Evolutionary conservation across 2,113 vertebrate genomes (phyloP).

Genomic region (Columbina picui): DNA sequence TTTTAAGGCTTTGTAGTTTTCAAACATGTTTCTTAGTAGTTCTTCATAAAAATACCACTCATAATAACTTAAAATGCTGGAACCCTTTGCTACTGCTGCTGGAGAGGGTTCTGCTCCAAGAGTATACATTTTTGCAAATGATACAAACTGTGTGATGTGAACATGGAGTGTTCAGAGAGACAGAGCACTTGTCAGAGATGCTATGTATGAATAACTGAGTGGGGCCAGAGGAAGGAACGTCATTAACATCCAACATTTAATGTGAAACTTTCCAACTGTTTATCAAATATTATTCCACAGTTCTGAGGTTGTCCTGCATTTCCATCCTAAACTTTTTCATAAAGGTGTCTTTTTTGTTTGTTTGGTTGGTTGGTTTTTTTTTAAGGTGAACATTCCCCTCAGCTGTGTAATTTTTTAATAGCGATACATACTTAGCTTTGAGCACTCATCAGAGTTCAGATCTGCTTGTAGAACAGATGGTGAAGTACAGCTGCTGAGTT

Average conservation of each 20-base stretch:
- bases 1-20: background rate
- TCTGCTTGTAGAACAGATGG: background rate
- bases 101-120: background rate
- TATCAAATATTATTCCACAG: background rate
- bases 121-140: background rate
- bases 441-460: background rate
- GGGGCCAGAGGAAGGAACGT: background rate
- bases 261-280: background rate
- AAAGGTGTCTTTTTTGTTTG: background rate
- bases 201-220: background rate
- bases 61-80: background rate
- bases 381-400: background rate
- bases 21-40: background rate
- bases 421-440: background rate
- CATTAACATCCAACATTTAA: background rate
- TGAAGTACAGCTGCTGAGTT: background rate
- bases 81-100: background rate
- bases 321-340: background rate
- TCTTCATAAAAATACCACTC: background rate
- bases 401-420: background rate
- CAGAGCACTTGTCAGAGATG: background rate
- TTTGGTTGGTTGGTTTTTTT: fast-evolving
- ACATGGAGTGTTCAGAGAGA: background rate
- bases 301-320: background rate
- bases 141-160: background rate